Evolutionary conservation across 2,797 vertebrate species (phyloP), one percentile per base, ranked within the genome.

Genomic region (Orientallactaga sibirica): DNA sequence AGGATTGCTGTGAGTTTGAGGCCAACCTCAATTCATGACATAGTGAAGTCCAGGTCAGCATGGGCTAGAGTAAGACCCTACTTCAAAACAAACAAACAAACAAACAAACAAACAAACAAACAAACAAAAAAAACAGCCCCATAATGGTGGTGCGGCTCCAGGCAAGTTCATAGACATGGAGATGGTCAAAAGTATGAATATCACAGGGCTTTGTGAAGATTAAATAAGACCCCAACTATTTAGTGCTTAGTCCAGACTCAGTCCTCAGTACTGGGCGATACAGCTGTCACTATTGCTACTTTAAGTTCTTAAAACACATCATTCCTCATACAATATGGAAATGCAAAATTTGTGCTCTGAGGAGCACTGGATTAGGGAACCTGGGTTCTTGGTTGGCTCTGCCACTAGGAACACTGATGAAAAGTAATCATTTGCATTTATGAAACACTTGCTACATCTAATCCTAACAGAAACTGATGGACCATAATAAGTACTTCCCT

Each of bases 231-330:
- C 55, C 70, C 2, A 7, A 62, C n/a, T 10, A 78, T 2, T 11
- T n/a, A 81, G 24, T 11, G 41, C 48, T 61, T 41, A 68, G 24
- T 24, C 37, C 19, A 67, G 62, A 20, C 22, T 18, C 64, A 2
- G 0, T 64, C 52, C 33, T n/a, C 79, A 88, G 29, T 5, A 22
- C 25, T 8, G 8, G 27, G 29, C 19, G 74, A 0, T 33, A 74
- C 37, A 24, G 64, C 29, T 66, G 2, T n/a, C 52, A 41, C 68
- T 41, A 15, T 14, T 52, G 27, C 20, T 37, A n/a, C 68, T 76
- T 85, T 79, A 88, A 95, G 5, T 84, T 84, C 70, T 81, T 48
- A 61, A 74, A 67, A 85, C 25, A 77, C 25, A 25, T 29, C 71
- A 62, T 84, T 75, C 75, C 66, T 4, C 24, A 1, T 25, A 73